Conservation (phyloP, 2,797 vertebrate genomes). For the Carduelis carduelis region DNA sequence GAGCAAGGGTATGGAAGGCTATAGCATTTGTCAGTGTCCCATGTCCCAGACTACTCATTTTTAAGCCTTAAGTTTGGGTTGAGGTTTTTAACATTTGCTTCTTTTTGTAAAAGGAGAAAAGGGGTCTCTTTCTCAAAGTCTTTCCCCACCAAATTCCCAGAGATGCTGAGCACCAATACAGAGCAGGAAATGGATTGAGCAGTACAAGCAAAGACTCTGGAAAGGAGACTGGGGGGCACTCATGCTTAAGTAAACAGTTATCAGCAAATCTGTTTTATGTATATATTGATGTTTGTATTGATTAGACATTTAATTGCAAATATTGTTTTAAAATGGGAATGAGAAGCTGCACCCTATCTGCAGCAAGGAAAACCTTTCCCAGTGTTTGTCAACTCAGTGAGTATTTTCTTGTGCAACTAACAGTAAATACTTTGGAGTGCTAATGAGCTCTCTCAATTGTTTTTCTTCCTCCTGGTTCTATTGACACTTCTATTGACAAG, state of each 20-base stretch:
- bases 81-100: neutral
- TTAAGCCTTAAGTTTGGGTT: neutral
- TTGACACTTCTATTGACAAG: neutral
- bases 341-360: neutral
- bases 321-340: neutral
- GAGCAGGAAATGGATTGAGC: neutral
- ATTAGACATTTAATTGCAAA: neutral
- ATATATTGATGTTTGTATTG: neutral
- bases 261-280: neutral
- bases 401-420: neutral
- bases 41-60: neutral
- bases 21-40: neutral
- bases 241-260: neutral
- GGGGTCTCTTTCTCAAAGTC: neutral
- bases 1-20: neutral
- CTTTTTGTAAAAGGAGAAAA: neutral
- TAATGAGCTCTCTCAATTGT: neutral
- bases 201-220: neutral
- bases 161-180: neutral
- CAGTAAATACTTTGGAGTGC: neutral
- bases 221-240: neutral
- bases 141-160: neutral
- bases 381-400: neutral
- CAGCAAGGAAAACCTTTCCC: neutral
- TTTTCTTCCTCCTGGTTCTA: slow-evolving; percentile 2